Evolutionary conservation across 2,797 vertebrate species (phyloP).

Genomic region (Simalia tracyae): DNA sequence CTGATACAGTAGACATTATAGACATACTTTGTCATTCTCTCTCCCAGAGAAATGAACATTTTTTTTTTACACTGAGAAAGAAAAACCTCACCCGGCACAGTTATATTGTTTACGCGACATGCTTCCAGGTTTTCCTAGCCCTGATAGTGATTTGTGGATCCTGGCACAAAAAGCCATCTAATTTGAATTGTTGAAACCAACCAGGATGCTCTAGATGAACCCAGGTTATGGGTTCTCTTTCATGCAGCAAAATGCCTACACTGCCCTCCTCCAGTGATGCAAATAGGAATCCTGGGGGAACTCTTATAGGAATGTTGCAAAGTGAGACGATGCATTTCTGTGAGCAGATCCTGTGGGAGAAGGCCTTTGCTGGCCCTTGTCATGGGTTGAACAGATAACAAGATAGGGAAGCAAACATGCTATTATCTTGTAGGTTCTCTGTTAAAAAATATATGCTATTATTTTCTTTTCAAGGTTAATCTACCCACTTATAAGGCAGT

Average conservation of each 20-base stretch:
- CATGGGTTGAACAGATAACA: background rate
- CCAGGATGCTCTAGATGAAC: background rate
- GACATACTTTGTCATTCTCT: background rate
- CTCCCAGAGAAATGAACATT: background rate
- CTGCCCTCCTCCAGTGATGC: background rate
- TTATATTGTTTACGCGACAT: background rate
- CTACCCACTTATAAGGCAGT: background rate
- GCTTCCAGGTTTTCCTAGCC: background rate
- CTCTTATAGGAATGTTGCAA: no score
- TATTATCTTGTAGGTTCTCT: background rate
- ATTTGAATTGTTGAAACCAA: background rate
- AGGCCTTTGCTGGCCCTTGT: background rate
- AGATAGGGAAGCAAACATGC: background rate
- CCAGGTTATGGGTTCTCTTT: background rate
- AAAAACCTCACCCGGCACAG: background rate
- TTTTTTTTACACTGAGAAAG: background rate
- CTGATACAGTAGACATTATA: background rate
- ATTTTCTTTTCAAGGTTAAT: background rate
- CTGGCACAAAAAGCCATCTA: background rate
- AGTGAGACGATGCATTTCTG: no score
- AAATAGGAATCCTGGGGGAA: background rate
- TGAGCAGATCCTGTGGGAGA: background rate
- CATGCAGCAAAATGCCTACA: background rate
- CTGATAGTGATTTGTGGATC: no score
- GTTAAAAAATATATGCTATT: background rate